Percentiles rank a stretch among this genome's conserved stretches.
Evolutionary conservation across 2,113 vertebrate species (phyloP).

Genomic region (Varanus salvator): DNA sequence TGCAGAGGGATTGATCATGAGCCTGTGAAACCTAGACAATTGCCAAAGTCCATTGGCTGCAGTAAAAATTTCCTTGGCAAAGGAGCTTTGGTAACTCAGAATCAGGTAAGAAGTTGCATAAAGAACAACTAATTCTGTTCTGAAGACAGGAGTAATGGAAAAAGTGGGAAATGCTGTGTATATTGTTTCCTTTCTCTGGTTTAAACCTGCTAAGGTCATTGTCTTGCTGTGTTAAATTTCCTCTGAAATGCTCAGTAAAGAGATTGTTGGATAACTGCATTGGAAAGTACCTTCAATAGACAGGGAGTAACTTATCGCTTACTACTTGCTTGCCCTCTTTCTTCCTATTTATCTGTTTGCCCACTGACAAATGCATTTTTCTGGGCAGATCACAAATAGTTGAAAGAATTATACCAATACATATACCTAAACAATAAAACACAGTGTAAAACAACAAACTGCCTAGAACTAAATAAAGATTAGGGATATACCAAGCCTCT

Average conservation of each 20-base stretch:
- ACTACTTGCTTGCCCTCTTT: not conserved
- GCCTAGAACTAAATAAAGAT: no score
- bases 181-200: not conserved
- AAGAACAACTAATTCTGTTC: not conserved
- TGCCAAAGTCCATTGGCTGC: constrained; percentile 94
- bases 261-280: not conserved
- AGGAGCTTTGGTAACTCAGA: constrained; percentile 83
- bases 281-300: not conserved
- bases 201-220: not conserved
- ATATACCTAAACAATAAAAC: no score
- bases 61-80: constrained; percentile 95
- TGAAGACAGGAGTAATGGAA: not conserved
- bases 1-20: constrained; percentile 96
- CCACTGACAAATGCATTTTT: no score
- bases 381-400: no score
- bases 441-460: no score
- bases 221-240: not conserved
- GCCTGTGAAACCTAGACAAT: constrained; percentile 90
- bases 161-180: fast-evolving
- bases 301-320: not conserved
- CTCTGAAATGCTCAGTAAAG: not conserved
- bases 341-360: no score
- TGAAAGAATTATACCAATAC: no score
- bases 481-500: no score
- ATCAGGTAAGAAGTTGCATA: constrained; percentile 79